phyloP scores from a whole-genome alignment of 2,797 vertebrate genomes.

The Pangasius mekongensis region DNA sequence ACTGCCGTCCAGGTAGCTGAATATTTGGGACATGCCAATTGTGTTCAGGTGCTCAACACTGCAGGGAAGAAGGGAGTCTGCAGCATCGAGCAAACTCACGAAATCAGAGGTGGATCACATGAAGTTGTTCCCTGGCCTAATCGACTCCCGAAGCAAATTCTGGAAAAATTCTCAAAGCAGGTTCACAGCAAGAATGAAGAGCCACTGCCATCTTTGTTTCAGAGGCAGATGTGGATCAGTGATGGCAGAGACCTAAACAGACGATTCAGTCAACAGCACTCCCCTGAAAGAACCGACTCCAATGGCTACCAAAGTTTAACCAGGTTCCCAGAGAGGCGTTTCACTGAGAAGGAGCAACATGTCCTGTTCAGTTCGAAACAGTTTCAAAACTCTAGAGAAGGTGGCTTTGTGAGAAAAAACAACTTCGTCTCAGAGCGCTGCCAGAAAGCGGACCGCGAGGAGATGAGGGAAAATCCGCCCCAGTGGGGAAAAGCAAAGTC shows the following conservation, averaged over 20 bases:
- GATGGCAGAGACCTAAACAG: constrained; percentile 67
- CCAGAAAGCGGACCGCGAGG: constrained; percentile 62
- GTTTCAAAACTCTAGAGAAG: constrained; percentile 72
- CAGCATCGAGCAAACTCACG: constrained; percentile 59
- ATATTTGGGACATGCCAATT: constrained; percentile 83
- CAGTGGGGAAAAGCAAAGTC: constrained; percentile 77
- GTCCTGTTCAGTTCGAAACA: constrained; percentile 73
- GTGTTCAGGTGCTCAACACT: constrained; percentile 80
- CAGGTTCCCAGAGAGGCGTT: constrained; percentile 66
- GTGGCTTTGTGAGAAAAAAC: constrained; percentile 62
- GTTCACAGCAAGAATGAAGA: constrained; percentile 67
- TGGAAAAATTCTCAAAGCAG: constrained; percentile 77
- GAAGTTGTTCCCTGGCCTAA: constrained; percentile 67
- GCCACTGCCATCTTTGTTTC: constrained; percentile 72
- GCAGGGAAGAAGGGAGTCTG: constrained; percentile 50
- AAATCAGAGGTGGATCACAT: constrained; percentile 52
- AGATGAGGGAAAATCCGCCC: constrained; percentile 60
- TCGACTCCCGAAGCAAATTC: constrained; percentile 71
- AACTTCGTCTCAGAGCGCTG: constrained; percentile 62
- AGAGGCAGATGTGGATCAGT: constrained; percentile 68
- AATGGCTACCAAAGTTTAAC: constrained; percentile 66
- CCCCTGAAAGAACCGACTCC: constrained; percentile 65
- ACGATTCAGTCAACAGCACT: constrained; percentile 69
- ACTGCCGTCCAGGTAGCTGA: constrained; percentile 84
- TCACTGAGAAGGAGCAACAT: constrained; percentile 63